Evolutionary conservation across 2,113 vertebrate species (phyloP).

Genomic region (Pycnonotus jocosus): DNA sequence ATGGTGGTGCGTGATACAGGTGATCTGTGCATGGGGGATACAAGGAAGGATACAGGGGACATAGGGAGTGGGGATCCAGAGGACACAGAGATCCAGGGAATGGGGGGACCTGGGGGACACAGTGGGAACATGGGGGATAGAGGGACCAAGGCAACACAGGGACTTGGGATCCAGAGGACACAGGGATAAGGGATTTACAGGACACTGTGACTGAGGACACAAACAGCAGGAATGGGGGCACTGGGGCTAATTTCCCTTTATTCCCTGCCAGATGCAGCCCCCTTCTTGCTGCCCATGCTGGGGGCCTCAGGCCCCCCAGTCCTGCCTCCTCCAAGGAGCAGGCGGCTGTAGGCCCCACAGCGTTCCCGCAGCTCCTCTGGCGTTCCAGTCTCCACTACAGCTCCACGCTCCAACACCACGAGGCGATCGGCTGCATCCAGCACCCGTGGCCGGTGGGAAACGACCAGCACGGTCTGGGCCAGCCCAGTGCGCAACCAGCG

Average conservation of each 20-base stretch:
- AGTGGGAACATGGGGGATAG: background rate
- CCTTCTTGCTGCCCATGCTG: fast-evolving
- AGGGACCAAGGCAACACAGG: too few species aligned
- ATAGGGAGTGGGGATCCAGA: background rate
- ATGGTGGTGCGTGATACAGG: background rate
- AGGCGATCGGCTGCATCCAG: background rate
- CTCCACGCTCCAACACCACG: background rate
- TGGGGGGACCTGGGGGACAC: background rate
- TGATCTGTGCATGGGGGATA: too few species aligned
- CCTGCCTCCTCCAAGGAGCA: background rate
- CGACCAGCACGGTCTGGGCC: background rate
- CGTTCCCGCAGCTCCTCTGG: background rate
- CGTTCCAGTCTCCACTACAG: background rate
- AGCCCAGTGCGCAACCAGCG: background rate
- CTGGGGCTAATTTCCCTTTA: background rate
- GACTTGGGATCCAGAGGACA: background rate
- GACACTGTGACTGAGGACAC: background rate
- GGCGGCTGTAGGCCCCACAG: background rate
- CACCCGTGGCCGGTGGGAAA: background rate
- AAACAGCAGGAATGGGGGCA: background rate
- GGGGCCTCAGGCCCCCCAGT: fast-evolving
- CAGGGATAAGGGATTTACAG: background rate
- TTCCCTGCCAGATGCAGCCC: background rate
- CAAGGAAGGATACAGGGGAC: background rate
- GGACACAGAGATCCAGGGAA: background rate